Conservation (phyloP, 2,113 vertebrate species). For the Rutilus rutilus region DNA sequence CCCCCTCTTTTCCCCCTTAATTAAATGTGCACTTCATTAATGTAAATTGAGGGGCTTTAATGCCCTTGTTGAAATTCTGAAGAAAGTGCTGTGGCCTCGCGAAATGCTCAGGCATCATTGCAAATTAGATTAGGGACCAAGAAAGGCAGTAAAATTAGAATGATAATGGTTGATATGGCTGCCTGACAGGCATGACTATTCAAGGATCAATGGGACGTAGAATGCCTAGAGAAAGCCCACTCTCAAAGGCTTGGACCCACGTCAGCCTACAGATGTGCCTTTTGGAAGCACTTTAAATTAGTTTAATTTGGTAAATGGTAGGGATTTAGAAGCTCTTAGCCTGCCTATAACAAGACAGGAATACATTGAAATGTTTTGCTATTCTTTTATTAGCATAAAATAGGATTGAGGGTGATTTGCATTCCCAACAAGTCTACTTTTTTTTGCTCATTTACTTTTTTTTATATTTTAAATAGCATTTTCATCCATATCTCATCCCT, state of each 20-base stretch:
- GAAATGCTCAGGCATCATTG: slow-evolving; percentile 98
- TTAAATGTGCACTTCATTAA: slow-evolving; percentile 99
- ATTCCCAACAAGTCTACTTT: slow-evolving; percentile 80
- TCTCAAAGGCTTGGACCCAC: slow-evolving; percentile 87
- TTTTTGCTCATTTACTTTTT: slow-evolving; percentile 52
- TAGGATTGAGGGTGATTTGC: slow-evolving; percentile 84
- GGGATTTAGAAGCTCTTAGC: slow-evolving; percentile 96
- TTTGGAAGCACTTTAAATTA: slow-evolving; percentile 99
- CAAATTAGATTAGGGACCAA: slow-evolving; percentile 99
- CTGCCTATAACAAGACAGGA: slow-evolving; percentile 90
- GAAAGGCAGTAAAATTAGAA: slow-evolving; percentile 99
- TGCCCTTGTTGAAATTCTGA: slow-evolving; percentile 99
- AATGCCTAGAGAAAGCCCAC: slow-evolving; percentile 84
- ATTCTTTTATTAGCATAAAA: slow-evolving; percentile 90
- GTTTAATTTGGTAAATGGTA: slow-evolving; percentile 99
- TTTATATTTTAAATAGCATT: slow-evolving; percentile 65
- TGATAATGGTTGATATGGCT: slow-evolving; percentile 99
- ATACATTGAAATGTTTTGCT: slow-evolving; percentile 95
- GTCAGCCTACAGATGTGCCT: slow-evolving; percentile 97
- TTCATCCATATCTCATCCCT: slow-evolving; percentile 59
- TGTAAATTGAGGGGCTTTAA: slow-evolving; percentile 99
- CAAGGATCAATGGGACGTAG: slow-evolving; percentile 96
- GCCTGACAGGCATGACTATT: slow-evolving; percentile 99
- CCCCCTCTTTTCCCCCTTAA: slow-evolving; percentile 86
- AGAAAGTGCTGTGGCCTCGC: slow-evolving; percentile 95